Evolutionary conservation across 37 sponge, comb jelly and placozoan genomes (phyloP), one percentile per base, ranked within the genome.

Genomic region (Chondrosia reniformis): DNA sequence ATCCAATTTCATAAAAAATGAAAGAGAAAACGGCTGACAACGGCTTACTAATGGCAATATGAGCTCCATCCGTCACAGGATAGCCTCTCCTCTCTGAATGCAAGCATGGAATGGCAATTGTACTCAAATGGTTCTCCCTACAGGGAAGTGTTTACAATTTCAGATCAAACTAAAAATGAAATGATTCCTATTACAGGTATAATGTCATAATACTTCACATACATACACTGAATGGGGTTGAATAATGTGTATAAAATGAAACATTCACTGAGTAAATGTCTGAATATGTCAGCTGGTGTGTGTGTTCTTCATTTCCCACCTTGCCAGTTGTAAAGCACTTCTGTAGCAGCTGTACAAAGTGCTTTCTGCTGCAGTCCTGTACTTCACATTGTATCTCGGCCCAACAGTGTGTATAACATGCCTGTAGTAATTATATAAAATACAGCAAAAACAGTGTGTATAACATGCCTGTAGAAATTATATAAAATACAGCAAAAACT

Each of bases 361-460:
- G 80, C 90, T 95, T 54, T 95, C 96, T 10, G 93, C 96, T 27
- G 96, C 96, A 28, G 93, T 92, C 76, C 79, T 67, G 77, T 92
- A 95, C 80, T 89, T 92, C 15, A 77, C 75, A 83, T 92, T 95
- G 88, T 81, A 95, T 7, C 90, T 76, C 19, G 96, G 96, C 30
- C 94, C 96, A 22, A 95, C 93, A 21, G 94, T 92, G 80, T 95
- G 96, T 46, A 95, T 88, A 4, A 95, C 93, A 78, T 91, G 79
- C 34, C 96, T 88, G 79, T 33, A 85, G 55, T 21, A 41, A 49
- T n/a, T n/a, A n/a, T n/a, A n/a, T n/a, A n/a, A n/a, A n/a, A n/a
- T n/a, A n/a, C n/a, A n/a, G n/a, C n/a, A n/a, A n/a, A n/a, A n/a
- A n/a, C n/a, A n/a, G n/a, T n/a, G n/a, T n/a, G n/a, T n/a, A n/a